phyloP scores from a whole-genome alignment of 1,140 invertebrate genomes.

The Sitophilus oryzae region DNA sequence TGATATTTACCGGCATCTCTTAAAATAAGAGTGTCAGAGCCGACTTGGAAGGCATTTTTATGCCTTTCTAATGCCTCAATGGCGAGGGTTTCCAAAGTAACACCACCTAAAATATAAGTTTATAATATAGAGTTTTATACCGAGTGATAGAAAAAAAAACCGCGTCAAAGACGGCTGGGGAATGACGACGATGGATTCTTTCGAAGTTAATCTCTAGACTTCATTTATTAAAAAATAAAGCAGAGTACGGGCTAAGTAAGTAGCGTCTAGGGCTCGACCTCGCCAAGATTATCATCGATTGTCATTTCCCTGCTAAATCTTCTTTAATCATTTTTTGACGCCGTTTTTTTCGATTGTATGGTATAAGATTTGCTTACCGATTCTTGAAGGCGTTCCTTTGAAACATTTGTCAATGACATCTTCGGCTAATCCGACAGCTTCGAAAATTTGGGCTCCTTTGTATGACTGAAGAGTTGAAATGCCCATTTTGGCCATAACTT shows the following conservation, averaged over 20 bases:
- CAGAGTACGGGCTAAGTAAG: no score
- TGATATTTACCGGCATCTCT: constrained; percentile 94
- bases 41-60: constrained; percentile 67
- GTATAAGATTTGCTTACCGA: constrained; percentile 60
- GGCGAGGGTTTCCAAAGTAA: constrained; percentile 83
- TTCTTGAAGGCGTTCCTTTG: constrained; percentile 82
- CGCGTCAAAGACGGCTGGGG: no score
- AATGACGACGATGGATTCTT: no score
- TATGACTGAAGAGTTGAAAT: constrained; percentile 99
- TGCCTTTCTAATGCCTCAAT: constrained; percentile 83
- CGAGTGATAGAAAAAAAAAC: no score
- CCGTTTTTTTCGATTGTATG: no score
- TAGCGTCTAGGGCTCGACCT: no score
- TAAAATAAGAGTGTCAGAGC: constrained; percentile 73
- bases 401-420: constrained; percentile 96
- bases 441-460: constrained; percentile 99
- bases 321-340: no score
- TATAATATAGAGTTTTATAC: no score
- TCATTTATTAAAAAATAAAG: no score
- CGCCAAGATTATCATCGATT: no score
- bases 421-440: constrained; percentile 89
- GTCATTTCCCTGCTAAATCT: no score
- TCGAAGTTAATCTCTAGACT: no score
- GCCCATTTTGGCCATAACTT: constrained; percentile 99
- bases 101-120: constrained; percentile 66